A percentile compares a stretch with the other conserved stretches of the same genome.
These are phyloP conservation scores for Stomatorhinus walkeri DNA, from an alignment of 2,797 vertebrate genomes.

Conservation along the genomic window DNA sequence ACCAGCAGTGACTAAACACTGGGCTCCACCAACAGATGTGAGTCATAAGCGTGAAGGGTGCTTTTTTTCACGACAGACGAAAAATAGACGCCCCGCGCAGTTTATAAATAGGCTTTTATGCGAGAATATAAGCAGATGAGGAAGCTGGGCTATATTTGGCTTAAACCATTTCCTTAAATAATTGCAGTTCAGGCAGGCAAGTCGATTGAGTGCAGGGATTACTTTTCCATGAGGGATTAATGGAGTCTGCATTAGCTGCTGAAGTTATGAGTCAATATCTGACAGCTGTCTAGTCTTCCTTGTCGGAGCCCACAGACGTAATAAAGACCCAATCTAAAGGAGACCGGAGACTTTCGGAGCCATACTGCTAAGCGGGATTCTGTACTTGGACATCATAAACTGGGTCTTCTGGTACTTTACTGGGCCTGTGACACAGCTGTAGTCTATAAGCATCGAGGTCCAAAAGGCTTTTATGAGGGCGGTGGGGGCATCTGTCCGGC, in stretches of 20 bases:
- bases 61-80: background rate
- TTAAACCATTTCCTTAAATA: slow-evolving; percentile 32
- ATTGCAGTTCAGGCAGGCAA: slow-evolving; percentile 23
- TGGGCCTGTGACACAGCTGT: background rate
- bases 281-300: slow-evolving; percentile 15
- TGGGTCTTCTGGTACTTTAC: background rate
- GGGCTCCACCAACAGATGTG: slow-evolving; percentile 18
- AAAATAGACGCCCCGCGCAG: background rate
- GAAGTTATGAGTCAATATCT: slow-evolving; percentile 27
- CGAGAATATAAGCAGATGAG: slow-evolving; percentile 16
- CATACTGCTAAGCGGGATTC: background rate
- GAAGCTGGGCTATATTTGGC: slow-evolving; percentile 30
- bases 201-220: slow-evolving; percentile 28
- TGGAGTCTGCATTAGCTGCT: slow-evolving; percentile 18
- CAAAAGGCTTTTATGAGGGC: background rate
- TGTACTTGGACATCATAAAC: background rate
- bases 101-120: slow-evolving; percentile 20
- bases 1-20: background rate
- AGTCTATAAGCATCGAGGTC: background rate
- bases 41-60: background rate
- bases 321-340: background rate
- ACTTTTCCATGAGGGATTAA: slow-evolving; percentile 22
- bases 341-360: background rate
- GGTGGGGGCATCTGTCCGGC: background rate
- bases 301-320: background rate